Conservation (phyloP, 2,113 vertebrate genomes). For the Carassius carassius region DNA sequence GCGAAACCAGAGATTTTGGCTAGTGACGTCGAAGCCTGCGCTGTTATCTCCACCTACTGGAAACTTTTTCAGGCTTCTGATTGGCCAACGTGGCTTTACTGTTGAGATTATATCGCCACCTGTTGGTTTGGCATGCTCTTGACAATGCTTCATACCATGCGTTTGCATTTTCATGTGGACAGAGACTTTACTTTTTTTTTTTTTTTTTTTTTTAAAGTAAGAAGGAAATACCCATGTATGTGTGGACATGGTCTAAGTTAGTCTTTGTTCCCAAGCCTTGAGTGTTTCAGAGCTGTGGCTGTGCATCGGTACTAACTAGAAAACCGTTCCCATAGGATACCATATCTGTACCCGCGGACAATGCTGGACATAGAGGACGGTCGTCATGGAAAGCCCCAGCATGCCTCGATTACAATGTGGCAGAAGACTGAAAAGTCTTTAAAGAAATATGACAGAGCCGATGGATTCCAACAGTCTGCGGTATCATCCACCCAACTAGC, state of each 20-base stretch:
- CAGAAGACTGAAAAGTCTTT: slow-evolving; percentile 55
- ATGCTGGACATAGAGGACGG: slow-evolving; percentile 67
- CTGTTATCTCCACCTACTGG: too few relatives aligned
- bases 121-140: too few relatives aligned
- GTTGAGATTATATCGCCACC: too few relatives aligned
- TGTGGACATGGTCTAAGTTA: not conserved
- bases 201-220: too few relatives aligned
- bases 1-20: too few relatives aligned
- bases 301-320: slow-evolving; percentile 65
- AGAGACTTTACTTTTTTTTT: too few relatives aligned
- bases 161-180: too few relatives aligned
- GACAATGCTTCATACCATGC: too few relatives aligned
- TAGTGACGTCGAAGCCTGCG: too few relatives aligned
- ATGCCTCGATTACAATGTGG: slow-evolving; percentile 65
- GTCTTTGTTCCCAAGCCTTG: slow-evolving; percentile 67
- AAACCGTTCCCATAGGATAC: slow-evolving; percentile 71
- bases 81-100: too few relatives aligned
- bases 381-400: slow-evolving; percentile 74
- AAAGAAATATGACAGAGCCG: slow-evolving; percentile 38
- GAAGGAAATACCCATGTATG: too few relatives aligned
- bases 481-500: not conserved
- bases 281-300: slow-evolving; percentile 61
- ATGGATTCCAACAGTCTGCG: not conserved
- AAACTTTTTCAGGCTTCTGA: too few relatives aligned
- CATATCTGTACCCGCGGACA: slow-evolving; percentile 67